A percentile compares a stretch with the other conserved stretches of the same genome.
phyloP scores from a whole-genome alignment of 2,888 invertebrate genomes.

The Leptura quadrifasciata region DNA sequence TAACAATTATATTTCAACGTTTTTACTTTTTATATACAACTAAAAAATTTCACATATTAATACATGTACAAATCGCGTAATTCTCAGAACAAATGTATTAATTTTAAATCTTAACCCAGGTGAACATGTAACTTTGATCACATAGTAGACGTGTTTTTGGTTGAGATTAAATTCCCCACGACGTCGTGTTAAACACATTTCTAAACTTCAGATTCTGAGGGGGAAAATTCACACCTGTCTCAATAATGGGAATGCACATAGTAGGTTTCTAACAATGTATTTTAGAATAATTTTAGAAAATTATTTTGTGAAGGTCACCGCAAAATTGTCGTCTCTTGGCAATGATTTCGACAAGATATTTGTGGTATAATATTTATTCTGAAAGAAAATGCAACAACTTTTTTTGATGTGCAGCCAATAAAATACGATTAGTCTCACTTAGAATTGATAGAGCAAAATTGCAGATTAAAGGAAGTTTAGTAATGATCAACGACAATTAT shows the following conservation, averaged over 20 bases:
- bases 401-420: not conserved
- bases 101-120: no score
- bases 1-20: no score
- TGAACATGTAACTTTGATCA: no score
- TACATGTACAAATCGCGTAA: no score
- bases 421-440: not conserved
- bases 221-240: constrained; percentile 28
- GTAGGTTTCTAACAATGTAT: constrained; percentile 11
- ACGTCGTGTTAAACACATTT: not conserved
- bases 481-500: no score
- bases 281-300: constrained; percentile 26
- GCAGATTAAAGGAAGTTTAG: no score
- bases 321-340: constrained; percentile 30
- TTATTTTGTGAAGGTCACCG: constrained; percentile 25
- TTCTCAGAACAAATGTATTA: no score
- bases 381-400: not conserved
- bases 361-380: not conserved
- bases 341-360: not conserved
- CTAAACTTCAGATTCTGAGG: not conserved
- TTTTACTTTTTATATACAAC: no score
- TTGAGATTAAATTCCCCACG: not conserved
- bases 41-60: no score
- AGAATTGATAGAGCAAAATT: no score
- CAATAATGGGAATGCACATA: not conserved
- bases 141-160: not conserved